These are phyloP conservation scores for Hirtodrosophila trivittata DNA, from an alignment of 2,888 invertebrate species.

Conservation along the genomic window DNA sequence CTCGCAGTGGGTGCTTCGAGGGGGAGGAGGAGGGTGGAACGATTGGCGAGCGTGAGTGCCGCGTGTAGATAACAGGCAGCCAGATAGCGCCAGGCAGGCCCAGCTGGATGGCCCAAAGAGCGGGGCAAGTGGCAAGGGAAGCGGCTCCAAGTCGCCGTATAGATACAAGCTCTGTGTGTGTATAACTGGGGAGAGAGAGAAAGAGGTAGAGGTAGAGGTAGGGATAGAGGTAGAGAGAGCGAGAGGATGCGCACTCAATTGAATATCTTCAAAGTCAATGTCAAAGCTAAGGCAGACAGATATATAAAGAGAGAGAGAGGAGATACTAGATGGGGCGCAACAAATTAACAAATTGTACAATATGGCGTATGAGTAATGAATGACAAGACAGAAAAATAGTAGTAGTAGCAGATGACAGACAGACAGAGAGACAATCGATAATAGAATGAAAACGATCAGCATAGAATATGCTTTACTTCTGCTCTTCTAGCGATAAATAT, in stretches of 20 bases:
- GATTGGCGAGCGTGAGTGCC: constrained; percentile 44
- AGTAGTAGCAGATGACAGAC: neutral
- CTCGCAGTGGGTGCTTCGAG: neutral
- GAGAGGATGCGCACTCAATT: constrained; percentile 18
- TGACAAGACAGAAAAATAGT: constrained; percentile 4
- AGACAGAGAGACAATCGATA: constrained; percentile 4
- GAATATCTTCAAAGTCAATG: constrained; percentile 75
- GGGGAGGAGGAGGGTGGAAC: neutral
- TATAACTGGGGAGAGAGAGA: neutral
- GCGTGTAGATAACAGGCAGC: constrained; percentile 57
- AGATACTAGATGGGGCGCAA: constrained; percentile 21
- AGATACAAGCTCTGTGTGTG: neutral
- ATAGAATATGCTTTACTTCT: no score
- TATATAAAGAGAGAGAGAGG: constrained; percentile 4
- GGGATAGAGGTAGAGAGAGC: no score
- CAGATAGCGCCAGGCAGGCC: constrained; percentile 42
- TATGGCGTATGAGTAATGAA: constrained; percentile 62
- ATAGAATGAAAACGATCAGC: neutral
- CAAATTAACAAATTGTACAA: constrained; percentile 32
- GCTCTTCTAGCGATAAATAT: no score
- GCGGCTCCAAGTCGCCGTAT: neutral
- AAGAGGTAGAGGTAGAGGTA: no score
- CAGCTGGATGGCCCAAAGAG: constrained; percentile 1
- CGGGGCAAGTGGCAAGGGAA: neutral
- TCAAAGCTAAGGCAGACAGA: constrained; percentile 58